Evolutionary conservation across 2,888 invertebrate genomes (phyloP), one percentile per base, ranked within the genome.

Genomic region (Plebejus argus): DNA sequence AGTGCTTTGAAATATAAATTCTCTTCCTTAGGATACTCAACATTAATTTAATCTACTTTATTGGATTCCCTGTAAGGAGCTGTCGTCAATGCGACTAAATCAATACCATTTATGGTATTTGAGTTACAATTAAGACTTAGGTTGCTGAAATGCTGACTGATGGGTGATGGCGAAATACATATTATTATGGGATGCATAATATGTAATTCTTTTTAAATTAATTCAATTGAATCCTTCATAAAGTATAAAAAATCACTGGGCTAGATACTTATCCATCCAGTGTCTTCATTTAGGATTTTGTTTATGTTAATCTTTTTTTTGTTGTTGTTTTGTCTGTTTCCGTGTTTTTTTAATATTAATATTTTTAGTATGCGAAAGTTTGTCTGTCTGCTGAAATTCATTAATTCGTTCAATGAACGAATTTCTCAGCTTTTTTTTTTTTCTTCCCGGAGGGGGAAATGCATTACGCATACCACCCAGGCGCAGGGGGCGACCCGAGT

Each of bases 31-130:
- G 74, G 28, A 20, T 12, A 3, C 23, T 23, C 6, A 53, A 53
- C 74, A 74, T 53, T 49, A 74, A 74, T 28, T 74, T 45, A 23
- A 49, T 74, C 28, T 28, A 74, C 4, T 49, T 74, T 74, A 74
- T 18, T 53, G 49, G 49, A 90, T 90, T 3, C 74, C 49, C 0
- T 20, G 20, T 71, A 49, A 15, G 23, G 53, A 5, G 28, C 49
- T 28, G 20, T 49, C 49, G 28, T 72, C 45, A 72, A 74, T 74
- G 28, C 18, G 72, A 39, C 72, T 20, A 49, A 23, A 74, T 74
- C 33, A 53, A 33, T 74, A 28, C 74, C 74, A 74, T 74, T 53
- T 74, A 74, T 7, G 49, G 74, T 74, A 53, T 74, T 74, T 74
- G 53, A 33, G 74, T 20, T 8, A 74, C 74, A 74, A 74, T 74